Evolutionary conservation across 2,888 invertebrate species (phyloP).

Genomic region (Hyposoter didymator): DNA sequence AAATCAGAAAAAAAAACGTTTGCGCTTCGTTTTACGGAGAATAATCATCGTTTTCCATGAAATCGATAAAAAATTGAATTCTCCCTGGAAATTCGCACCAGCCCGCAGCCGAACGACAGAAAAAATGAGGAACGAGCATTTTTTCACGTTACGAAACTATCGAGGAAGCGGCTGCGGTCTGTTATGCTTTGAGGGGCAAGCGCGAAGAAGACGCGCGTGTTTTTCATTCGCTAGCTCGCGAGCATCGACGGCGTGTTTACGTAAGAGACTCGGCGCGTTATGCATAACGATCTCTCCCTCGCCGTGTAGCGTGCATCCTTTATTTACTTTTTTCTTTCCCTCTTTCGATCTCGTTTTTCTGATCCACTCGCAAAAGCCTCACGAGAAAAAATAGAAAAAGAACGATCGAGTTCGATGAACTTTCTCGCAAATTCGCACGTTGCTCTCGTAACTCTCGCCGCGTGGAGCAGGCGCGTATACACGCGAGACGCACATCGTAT

Average conservation of each 20-base stretch:
- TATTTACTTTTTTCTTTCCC: slow-evolving; percentile 8
- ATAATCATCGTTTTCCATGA: background rate
- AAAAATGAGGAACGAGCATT: slow-evolving; percentile 58
- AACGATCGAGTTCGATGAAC: slow-evolving; percentile 52
- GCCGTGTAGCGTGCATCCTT: slow-evolving; percentile 20
- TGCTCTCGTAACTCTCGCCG: slow-evolving; percentile 46
- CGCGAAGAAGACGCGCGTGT: background rate
- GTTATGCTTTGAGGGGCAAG: background rate
- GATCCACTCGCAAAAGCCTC: background rate
- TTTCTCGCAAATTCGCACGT: slow-evolving; percentile 46
- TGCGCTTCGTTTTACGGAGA: background rate
- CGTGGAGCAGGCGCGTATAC: slow-evolving; percentile 23
- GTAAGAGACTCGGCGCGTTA: background rate
- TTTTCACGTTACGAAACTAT: background rate
- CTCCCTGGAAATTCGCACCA: too few species aligned
- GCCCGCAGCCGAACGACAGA: too few species aligned
- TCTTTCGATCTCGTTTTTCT: slow-evolving; percentile 14
- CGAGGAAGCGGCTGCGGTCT: background rate
- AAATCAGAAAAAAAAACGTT: background rate
- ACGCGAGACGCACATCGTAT: slow-evolving; percentile 31
- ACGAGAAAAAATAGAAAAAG: background rate
- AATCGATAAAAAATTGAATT: background rate
- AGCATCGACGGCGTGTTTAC: background rate
- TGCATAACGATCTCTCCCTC: slow-evolving; percentile 6
- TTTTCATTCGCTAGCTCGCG: background rate